Conservation (phyloP, 2,113 vertebrate genomes). For the Sorex araneus region DNA sequence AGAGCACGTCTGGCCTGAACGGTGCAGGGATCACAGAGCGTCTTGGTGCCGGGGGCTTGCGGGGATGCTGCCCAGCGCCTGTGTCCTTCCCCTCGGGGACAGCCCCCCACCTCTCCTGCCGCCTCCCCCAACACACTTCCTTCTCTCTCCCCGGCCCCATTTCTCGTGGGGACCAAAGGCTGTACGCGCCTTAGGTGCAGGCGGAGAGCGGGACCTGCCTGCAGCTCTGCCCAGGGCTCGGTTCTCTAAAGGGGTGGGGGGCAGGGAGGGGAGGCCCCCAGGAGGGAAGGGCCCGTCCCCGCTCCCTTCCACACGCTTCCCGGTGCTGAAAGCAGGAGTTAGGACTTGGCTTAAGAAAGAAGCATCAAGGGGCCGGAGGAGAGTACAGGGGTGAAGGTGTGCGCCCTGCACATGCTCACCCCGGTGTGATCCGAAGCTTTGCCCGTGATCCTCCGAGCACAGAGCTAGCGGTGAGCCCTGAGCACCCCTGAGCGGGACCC, state of each 20-base stretch:
- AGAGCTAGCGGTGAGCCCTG: neutral
- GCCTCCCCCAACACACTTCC: neutral
- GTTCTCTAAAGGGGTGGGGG: neutral
- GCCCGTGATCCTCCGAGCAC: too few species aligned
- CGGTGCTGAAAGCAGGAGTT: neutral
- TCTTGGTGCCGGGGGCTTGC: neutral
- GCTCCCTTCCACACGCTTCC: neutral
- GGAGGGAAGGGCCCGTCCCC: neutral
- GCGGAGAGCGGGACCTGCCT: neutral
- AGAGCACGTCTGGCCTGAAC: neutral
- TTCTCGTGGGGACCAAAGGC: neutral
- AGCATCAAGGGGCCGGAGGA: too few species aligned
- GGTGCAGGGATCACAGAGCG: neutral
- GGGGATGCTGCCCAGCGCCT: neutral
- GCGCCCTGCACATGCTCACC: too few species aligned
- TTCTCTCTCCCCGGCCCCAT: neutral
- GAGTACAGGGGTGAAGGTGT: too few species aligned
- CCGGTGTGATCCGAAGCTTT: too few species aligned
- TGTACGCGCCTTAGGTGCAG: neutral
- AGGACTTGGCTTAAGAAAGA: neutral
- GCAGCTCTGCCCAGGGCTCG: neutral
- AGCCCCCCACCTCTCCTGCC: neutral
- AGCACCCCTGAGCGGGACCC: neutral
- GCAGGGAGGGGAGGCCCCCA: neutral
- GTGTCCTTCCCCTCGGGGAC: accelerated